These are phyloP conservation scores for Tapirus indicus DNA, from an alignment of 2,797 vertebrate species.

Conservation along the genomic window DNA sequence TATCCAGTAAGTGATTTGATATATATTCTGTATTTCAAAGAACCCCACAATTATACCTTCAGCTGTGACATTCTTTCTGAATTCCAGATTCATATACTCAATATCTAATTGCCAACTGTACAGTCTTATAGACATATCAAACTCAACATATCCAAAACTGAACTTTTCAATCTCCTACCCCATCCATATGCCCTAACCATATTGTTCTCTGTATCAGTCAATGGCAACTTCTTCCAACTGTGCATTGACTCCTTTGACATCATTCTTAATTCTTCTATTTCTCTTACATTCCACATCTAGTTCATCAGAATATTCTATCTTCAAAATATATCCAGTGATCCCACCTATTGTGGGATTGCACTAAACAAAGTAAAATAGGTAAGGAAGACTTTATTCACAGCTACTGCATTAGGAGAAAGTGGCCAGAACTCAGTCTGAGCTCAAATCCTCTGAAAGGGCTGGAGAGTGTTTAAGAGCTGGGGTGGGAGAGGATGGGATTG, in stretches of 20 bases:
- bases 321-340: neutral
- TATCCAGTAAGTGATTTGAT: neutral
- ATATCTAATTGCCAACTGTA: neutral
- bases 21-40: neutral
- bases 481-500: neutral
- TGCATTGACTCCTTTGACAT: neutral
- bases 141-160: neutral
- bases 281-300: neutral
- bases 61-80: neutral
- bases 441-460: neutral
- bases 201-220: neutral
- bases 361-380: neutral
- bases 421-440: neutral
- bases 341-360: no score
- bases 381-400: neutral
- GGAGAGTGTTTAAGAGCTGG: neutral
- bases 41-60: neutral
- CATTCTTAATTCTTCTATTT: neutral
- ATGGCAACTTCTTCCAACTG: neutral
- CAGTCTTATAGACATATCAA: neutral
- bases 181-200: no score
- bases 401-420: neutral
- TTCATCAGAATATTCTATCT: neutral
- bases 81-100: neutral
- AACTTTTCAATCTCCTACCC: neutral